Conservation (phyloP, 2,113 vertebrate genomes). For the Coreoperca whiteheadi region DNA sequence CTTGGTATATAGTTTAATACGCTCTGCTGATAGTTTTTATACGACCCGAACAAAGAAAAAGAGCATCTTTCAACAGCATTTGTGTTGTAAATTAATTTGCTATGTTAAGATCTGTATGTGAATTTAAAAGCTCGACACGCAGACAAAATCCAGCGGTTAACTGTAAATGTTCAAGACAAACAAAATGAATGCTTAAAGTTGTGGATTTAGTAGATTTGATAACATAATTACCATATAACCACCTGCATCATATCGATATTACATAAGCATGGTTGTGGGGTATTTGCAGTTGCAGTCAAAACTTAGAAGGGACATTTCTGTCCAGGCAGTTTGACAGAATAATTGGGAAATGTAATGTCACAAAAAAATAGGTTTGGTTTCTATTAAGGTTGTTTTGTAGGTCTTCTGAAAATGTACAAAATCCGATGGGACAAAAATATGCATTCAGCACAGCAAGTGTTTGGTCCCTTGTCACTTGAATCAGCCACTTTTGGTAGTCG, state of each 20-base stretch:
- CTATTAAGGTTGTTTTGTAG: too few relatives aligned
- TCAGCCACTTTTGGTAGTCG: too few relatives aligned
- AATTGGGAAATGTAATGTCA: neutral
- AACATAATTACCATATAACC: constrained; percentile 9
- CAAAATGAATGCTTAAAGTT: neutral
- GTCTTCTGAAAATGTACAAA: too few relatives aligned
- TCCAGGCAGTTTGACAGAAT: neutral
- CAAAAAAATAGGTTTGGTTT: too few relatives aligned
- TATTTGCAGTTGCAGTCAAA: neutral
- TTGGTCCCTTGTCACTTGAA: too few relatives aligned
- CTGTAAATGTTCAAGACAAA: constrained; percentile 10
- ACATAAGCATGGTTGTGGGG: neutral
- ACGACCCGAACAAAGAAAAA: constrained; percentile 3
- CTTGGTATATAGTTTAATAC: constrained; percentile 3
- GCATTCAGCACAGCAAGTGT: too few relatives aligned
- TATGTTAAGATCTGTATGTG: neutral
- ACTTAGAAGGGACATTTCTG: neutral
- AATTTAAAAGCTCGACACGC: neutral
- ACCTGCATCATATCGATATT: constrained; percentile 25
- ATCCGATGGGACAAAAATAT: too few relatives aligned
- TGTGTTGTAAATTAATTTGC: neutral
- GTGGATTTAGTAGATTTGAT: constrained; percentile 10
- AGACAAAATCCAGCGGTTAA: neutral
- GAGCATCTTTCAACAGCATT: neutral
- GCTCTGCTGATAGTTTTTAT: constrained; percentile 18